These are phyloP conservation scores for Bubo blakistoni DNA, from an alignment of 2,113 vertebrate genomes.

Conservation along the genomic window DNA sequence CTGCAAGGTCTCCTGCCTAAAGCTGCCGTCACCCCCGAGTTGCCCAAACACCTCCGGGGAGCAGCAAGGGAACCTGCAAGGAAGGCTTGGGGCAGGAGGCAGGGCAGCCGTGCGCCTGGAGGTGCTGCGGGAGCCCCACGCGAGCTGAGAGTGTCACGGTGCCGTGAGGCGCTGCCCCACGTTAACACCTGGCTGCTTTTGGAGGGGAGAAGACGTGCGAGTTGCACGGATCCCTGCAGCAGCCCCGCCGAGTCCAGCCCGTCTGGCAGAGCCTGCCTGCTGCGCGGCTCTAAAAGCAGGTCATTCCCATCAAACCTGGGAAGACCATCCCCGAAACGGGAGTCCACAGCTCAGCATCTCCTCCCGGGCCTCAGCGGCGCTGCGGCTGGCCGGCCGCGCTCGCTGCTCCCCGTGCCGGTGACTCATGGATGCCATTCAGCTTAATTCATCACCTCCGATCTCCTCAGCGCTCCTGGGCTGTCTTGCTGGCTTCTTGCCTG, in stretches of 20 bases:
- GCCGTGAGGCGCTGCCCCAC: not conserved
- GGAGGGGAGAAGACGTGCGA: not conserved
- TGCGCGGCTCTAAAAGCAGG: not conserved
- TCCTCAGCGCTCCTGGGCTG: not conserved
- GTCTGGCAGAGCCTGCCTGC: not conserved
- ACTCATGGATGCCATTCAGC: constrained; percentile 35
- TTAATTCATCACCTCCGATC: not conserved
- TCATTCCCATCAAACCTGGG: not conserved
- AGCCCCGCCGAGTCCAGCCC: not conserved
- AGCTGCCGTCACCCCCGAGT: not conserved
- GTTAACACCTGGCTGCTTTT: not conserved
- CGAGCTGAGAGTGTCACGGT: not conserved
- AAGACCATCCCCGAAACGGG: not conserved
- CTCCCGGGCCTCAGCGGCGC: not conserved
- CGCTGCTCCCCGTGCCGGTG: not conserved
- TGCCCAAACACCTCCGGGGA: not conserved
- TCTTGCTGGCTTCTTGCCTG: not conserved
- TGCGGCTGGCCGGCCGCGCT: not conserved
- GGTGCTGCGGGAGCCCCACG: not conserved
- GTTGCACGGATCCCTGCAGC: not conserved
- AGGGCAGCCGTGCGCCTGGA: fast-evolving
- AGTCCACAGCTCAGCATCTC: not conserved
- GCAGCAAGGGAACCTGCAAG: not conserved
- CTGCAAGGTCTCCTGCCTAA: not conserved
- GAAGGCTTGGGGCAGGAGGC: not conserved